phyloP scores from a whole-genome alignment of 2,888 invertebrate genomes.

The Caenorhabditis drosophilae region DNA sequence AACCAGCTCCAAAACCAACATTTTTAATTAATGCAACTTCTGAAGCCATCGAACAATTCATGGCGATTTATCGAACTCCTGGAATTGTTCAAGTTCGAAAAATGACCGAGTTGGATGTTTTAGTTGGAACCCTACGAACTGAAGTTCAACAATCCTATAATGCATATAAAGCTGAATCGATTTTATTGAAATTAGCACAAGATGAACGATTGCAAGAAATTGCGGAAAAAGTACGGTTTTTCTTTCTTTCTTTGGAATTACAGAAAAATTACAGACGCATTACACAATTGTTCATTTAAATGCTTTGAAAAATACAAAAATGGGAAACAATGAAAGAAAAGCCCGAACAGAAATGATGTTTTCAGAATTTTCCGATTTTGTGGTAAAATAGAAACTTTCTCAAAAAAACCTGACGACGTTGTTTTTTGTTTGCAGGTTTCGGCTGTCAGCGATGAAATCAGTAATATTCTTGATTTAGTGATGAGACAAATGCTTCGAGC shows the following conservation, averaged over 20 bases:
- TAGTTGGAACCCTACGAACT: slow-evolving; percentile 48
- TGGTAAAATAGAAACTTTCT: slow-evolving; percentile 6
- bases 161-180: slow-evolving; percentile 47
- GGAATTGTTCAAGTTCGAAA: slow-evolving; percentile 44
- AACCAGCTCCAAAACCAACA: slow-evolving; percentile 49
- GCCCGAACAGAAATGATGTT: slow-evolving; percentile 50
- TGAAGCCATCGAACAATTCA: slow-evolving; percentile 52
- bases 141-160: slow-evolving; percentile 52
- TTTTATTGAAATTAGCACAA: slow-evolving; percentile 41
- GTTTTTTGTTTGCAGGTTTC: slow-evolving; percentile 12
- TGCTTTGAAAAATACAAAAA: slow-evolving; percentile 35
- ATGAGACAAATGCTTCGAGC: slow-evolving; percentile 51
- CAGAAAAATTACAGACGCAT: slow-evolving; percentile 46
- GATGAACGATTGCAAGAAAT: slow-evolving; percentile 49
- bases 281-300: slow-evolving; percentile 51
- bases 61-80: slow-evolving; percentile 54
- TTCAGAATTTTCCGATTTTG: slow-evolving; percentile 44
- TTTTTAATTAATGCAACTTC: slow-evolving; percentile 52
- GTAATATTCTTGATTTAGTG: slow-evolving; percentile 39
- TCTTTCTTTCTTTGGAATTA: background rate
- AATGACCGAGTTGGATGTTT: slow-evolving; percentile 51
- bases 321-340: slow-evolving; percentile 48
- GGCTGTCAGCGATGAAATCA: slow-evolving; percentile 42
- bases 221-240: slow-evolving; percentile 41
- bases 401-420: background rate